Base-by-base conservation (phyloP, 2,113 vertebrate genomes). In the Bettongia penicillata region DNA sequence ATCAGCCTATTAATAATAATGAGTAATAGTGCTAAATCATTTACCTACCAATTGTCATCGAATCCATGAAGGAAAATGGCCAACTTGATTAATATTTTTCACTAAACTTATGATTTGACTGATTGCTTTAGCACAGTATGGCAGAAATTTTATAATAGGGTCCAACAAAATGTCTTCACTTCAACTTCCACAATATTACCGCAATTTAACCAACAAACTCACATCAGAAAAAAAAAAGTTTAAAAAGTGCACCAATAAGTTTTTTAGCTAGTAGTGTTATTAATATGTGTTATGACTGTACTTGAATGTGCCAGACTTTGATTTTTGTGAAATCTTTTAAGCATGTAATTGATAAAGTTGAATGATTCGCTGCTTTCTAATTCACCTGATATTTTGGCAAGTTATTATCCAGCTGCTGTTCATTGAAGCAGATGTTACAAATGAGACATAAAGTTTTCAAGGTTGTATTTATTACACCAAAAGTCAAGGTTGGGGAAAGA, bases 291-390 rank as follows among this genome's bases (percentile, higher is more conserved):
- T 94, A 12, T 49, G 26, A 49, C 14, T 68, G 48, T 49, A 53
- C 23, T 97, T 97, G 90, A 92, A 61, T 53, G 96, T 49, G 47
- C 3, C 4, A 51, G 95, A 68, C 91, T 98, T 97, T 97, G 95
- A 95, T 95, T 97, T 97, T 97, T 91, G 95, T 23, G 0, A 47
- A 97, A 91, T 90, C 95, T 97, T 96, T 98, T 98, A 94, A 97
- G 96, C 97, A 97, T 97, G 93, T 98, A 98, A 97, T 98, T 98
- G 97, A 90, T 95, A 95, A 91, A 98, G 97, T 95, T 97, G 97
- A 98, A 93, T 96, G 97, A 98, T 98, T 98, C 94, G 96, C 94
- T 97, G 94, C 93, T 97, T 97, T 97, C 96, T 98, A 97, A 97
- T 98, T 98, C 95, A 97, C 91, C 51, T 94, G 55, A 55, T 97